Evolutionary conservation across 2,113 vertebrate species (phyloP), one percentile per base, ranked within the genome.

Genomic region (Barnardius zonarius): DNA sequence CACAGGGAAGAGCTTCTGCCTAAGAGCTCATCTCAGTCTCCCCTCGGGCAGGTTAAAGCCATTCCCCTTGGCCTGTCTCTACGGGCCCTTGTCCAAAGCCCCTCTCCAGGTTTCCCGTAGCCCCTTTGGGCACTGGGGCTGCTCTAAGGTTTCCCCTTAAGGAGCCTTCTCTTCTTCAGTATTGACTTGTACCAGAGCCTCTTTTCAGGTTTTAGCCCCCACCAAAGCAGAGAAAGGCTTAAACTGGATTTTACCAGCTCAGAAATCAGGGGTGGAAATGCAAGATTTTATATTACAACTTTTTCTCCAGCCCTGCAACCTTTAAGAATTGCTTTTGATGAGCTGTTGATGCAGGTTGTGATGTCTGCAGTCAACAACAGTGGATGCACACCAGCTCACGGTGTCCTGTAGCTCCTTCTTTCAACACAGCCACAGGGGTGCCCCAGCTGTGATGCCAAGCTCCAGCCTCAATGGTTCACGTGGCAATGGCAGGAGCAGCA

Each of bases 321-420:
- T 78, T 62, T 12, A 44, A 63, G 46, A 75, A 43, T 62, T 46
- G 1, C 6, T 25, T 27, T 55, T 25, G 13, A 17, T 55, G 25
- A 3, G 24, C 16, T 90, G 62, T 52, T 61, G 5, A 33, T 33
- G 30, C 30, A 24, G 6, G 15, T 49, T 46, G 8, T 43, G 33
- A 48, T n/a, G 25, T 23, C 59, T 31, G 77, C 49, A 25, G 55
- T 15, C 75, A 18, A 19, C 6, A 22, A 1, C 17, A 30, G n/a
- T 6, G 27, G 72, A 83, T 22, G 7, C 1, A 0, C 22, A 4
- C 14, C 20, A 20, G 44, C 13, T 44, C 41, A 0, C 4, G 46
- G 28, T 5, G 12, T 22, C 49, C 17, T 0, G 1, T 9, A 37
- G 44, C 61, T 27, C 59, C 41, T 46, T 63, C 19, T 24, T 24